A percentile compares a stretch with the other conserved stretches of the same genome.
These are phyloP conservation scores for Prolemur simus DNA, from an alignment of 2,113 vertebrate species.

Conservation along the genomic window DNA sequence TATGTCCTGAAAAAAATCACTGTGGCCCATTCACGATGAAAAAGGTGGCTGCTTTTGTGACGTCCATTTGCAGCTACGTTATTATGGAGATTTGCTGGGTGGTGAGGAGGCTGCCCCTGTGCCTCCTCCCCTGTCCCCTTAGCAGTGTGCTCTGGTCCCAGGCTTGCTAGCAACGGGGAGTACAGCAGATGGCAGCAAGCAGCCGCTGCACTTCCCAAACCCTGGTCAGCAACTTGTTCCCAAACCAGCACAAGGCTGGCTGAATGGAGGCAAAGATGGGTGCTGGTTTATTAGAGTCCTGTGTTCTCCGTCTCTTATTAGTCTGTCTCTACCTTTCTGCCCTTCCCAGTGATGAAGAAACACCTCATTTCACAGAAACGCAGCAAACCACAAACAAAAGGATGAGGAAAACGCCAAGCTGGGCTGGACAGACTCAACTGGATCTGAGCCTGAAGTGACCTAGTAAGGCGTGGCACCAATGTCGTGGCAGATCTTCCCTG, in stretches of 20 bases:
- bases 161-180: not conserved
- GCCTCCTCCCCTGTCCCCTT: accelerated
- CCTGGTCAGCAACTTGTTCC: accelerated
- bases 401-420: not conserved
- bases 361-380: not conserved
- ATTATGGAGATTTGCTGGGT: no score
- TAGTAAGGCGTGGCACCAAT: conserved; percentile 52
- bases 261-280: not conserved
- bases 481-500: conserved; percentile 65
- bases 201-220: conserved; percentile 44
- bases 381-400: not conserved
- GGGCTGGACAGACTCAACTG: conserved; percentile 13
- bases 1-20: not conserved
- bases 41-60: not conserved
- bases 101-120: not conserved
- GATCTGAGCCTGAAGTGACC: conserved; percentile 63
- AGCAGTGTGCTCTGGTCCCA: not conserved
- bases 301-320: not conserved
- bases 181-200: conserved; percentile 84
- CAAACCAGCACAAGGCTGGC: accelerated
- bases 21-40: not conserved
- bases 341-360: not conserved
- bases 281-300: not conserved
- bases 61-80: not conserved
- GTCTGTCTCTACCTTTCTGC: not conserved